Evolutionary conservation across 2,797 vertebrate species (phyloP).

Genomic region (Chromobotia macracanthus): DNA sequence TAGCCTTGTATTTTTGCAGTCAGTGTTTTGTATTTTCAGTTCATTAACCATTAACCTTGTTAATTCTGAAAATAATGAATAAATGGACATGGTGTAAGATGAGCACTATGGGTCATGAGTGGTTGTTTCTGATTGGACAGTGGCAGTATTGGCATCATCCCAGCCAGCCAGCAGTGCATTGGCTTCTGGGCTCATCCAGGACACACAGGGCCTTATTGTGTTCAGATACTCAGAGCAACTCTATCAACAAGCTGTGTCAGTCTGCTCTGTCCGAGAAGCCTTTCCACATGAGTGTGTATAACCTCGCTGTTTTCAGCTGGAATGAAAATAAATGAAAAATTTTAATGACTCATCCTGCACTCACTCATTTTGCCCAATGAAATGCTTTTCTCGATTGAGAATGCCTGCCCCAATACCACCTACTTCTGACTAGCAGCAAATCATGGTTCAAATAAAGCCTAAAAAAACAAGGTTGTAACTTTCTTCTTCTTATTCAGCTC

Average conservation of each 20-base stretch:
- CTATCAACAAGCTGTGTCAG: conserved; percentile 45
- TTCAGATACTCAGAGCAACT: conserved; percentile 32
- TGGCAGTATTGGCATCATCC: conserved; percentile 23
- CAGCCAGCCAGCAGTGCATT: conserved; percentile 28
- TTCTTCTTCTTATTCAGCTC: not conserved
- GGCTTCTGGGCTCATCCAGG: conserved; percentile 9
- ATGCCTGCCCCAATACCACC: no score
- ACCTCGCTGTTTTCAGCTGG: not conserved
- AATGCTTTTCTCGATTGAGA: not conserved
- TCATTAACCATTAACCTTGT: conserved; percentile 2
- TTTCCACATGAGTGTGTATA: conserved; percentile 39
- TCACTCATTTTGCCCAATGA: not conserved
- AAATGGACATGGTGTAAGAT: conserved; percentile 20
- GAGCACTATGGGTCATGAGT: not conserved
- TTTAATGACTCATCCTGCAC: conserved; percentile 5
- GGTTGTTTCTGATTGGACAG: conserved; percentile 34
- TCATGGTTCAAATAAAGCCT: not conserved
- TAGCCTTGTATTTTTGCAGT: not conserved
- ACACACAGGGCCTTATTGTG: conserved; percentile 54
- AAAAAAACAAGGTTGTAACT: not conserved
- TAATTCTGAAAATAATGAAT: conserved; percentile 19
- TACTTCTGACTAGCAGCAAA: not conserved
- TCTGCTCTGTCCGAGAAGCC: conserved; percentile 33
- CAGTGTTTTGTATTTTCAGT: not conserved
- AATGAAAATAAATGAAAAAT: not conserved